Conservation (phyloP, 2,888 invertebrate species). For the Hemithea aestivaria region DNA sequence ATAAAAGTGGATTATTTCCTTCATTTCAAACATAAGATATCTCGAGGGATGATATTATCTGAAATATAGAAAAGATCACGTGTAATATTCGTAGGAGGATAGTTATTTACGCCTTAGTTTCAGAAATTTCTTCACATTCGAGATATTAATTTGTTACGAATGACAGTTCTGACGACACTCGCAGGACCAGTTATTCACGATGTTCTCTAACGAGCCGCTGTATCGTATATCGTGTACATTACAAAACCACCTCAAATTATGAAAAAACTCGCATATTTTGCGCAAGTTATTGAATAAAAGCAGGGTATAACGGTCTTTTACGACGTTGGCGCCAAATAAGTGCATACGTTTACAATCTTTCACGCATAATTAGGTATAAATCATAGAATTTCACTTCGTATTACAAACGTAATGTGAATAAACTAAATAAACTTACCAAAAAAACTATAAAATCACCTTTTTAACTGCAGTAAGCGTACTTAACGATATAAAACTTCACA, state of each 20-base stretch:
- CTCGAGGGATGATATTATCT: conserved; percentile 43
- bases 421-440: conserved; percentile 43
- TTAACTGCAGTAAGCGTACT: conserved; percentile 1
- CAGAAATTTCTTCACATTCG: conserved; percentile 41
- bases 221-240: conserved; percentile 17
- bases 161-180: conserved; percentile 76
- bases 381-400: conserved; percentile 23
- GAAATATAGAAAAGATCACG: conserved; percentile 34
- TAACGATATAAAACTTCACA: conserved; percentile 40
- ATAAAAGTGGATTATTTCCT: conserved; percentile 54
- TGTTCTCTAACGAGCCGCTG: conserved; percentile 37
- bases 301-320: conserved; percentile 65
- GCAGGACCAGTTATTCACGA: conserved; percentile 66
- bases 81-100: conserved; percentile 4
- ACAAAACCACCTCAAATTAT: conserved; percentile 19
- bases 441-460: conserved; percentile 30
- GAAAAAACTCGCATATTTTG: conserved; percentile 27
- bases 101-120: conserved; percentile 27
- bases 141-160: conserved; percentile 53
- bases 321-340: conserved; percentile 76
- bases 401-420: conserved; percentile 7
- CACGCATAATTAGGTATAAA: conserved; percentile 22
- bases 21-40: conserved; percentile 57
- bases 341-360: conserved; percentile 71
- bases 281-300: conserved; percentile 27